Base-by-base conservation (phyloP, 2,113 vertebrate genomes). In the Hydropotes inermis region DNA sequence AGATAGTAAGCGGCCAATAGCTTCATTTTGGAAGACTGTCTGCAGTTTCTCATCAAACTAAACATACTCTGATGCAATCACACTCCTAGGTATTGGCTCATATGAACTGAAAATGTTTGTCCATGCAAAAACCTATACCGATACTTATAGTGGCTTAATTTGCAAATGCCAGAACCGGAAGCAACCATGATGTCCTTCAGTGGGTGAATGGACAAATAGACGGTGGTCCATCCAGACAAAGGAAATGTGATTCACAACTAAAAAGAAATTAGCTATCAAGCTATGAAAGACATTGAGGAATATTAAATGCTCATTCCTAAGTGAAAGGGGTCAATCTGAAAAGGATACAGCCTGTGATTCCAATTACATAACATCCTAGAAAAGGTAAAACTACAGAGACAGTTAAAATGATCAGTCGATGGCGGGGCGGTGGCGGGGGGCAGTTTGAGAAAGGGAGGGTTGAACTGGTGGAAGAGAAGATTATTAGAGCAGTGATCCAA, bases 21-120 rank as follows among this genome's bases (percentile, higher is more conserved):
- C 6, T 16, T 60, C 74, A 61, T 52, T 55, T 28, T 55, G 43
- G 43, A 43, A 76, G 54, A 70, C 6, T 33, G 15, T 30, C 64
- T 39, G 57, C 60, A 45, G 33, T 28, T 91, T 93, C 45, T 91
- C 52, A 91, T 52, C 87, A 91, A 82, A 74, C 13, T 17, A 61
- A 70, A 54, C 30, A 57, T 7, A 83, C 21, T 87, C 55, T 13
- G 27, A 60, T 58, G 64, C 19, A n/a, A 10, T 30, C 28, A 76
- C 2, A 9, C 4, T 47, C 36, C 30, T 86, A 85, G 28, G 8
- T 52, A 21, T 52, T 82, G 43, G 43, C 28, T 30, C 57, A 89
- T n/a, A 79, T 36, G 25, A 91, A 83, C 7, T 39, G 19, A 87
- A 91, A 87, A 30, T 4, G 6, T 54, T 25, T 4, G 5, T 16